Base-by-base conservation (phyloP, 2,113 vertebrate species). In the mouse (Mus musculus) region DNA sequence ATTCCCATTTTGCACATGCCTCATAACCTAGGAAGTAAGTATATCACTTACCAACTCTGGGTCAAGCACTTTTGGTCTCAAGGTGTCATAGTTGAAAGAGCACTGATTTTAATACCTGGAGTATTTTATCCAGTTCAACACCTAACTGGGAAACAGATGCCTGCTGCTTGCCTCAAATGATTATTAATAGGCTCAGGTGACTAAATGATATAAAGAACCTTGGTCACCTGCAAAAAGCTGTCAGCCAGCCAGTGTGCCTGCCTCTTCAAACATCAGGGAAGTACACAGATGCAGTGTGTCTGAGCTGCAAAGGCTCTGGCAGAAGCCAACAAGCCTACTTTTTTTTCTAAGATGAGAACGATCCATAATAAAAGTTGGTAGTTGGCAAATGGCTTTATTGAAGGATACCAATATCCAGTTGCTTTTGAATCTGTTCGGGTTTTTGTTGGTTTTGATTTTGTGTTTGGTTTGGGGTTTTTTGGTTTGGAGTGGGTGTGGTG, bases 271-370 rank as follows among this genome's bases (percentile, higher is more conserved):
- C 56, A 54, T 13, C 54, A 54, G 39, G 63, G 9, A 87, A 30
- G 9, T 77, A 39, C 76, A 30, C 54, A 87, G 71, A 39, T 80
- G 54, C 14, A 67, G 52, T 76, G n/a, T 36, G 19, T 78, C n/a
- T 76, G 39, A 75, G 14, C 22, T 67, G 8, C 33, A 90, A 90
- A 89, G 28, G 28, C n/a, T 30, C 46, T 52, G 73, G 73, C 87
- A 73, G 56, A 89, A 76, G 36, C 72, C 30, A 75, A 16, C 16
- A 90, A 80, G 7, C 49, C 20, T 69, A 49, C 30, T 80, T 81
- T n/a, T 94, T 94, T 92, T 52, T 26, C 81, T 91, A 94, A 89
- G 39, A n/a, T 69, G 67, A 93, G 39, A 59, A 56, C 93, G 65
- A 24, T 26, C 65, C 73, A 72, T 33, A 67, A 26, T 71, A 85